Conservation (phyloP, 2,797 vertebrate genomes). For the Chelmon rostratus region DNA sequence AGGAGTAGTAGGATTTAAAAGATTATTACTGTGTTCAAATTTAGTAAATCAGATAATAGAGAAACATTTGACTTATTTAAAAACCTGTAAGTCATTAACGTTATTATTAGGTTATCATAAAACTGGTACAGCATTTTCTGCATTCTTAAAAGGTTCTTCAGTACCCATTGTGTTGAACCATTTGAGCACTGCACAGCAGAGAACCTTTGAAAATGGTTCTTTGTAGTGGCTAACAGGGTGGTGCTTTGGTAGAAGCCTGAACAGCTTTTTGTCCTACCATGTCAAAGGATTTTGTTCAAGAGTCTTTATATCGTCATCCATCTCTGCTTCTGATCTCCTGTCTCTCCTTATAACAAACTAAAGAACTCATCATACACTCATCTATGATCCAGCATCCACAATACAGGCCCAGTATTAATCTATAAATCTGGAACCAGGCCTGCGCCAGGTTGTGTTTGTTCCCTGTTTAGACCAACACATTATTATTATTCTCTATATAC, state of each 20-base stretch:
- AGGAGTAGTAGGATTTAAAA: not conserved
- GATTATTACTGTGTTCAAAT: not conserved
- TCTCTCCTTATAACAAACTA: constrained; percentile 13
- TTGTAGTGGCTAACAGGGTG: not conserved
- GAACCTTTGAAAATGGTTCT: constrained; percentile 3
- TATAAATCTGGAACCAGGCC: not conserved
- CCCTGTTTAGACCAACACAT: not conserved
- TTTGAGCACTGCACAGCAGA: not conserved
- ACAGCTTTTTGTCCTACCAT: constrained; percentile 2
- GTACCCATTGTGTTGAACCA: not conserved
- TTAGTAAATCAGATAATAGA: not conserved
- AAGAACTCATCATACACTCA: constrained; percentile 46
- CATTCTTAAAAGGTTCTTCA: not conserved
- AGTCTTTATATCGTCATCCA: not conserved
- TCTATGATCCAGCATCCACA: constrained; percentile 36
- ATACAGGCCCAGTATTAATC: constrained; percentile 16
- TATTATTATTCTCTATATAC: no score
- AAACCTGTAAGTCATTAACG: not conserved
- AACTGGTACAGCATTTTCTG: no score
- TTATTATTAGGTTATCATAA: not conserved
- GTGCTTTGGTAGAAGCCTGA: not conserved
- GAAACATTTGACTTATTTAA: not conserved
- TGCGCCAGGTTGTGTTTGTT: constrained; percentile 27
- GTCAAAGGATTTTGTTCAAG: not conserved
- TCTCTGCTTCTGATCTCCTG: not conserved